phyloP scores from a whole-genome alignment of 2,113 vertebrate species.

The Pagrus major region DNA sequence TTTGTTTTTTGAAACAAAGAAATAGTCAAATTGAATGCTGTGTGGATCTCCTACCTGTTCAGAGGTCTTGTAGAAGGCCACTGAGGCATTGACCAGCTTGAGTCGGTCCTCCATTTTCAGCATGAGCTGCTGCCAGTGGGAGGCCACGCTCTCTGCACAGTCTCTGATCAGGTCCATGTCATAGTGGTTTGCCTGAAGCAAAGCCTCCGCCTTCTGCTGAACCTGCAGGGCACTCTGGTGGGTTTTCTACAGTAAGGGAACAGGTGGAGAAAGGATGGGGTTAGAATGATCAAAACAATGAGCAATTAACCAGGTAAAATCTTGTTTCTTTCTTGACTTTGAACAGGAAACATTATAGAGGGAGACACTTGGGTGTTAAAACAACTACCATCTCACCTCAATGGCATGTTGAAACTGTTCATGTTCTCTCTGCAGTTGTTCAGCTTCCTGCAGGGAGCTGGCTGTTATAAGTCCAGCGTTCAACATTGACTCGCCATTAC shows the following conservation, averaged over 20 bases:
- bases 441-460: conserved; percentile 97
- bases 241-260: conserved; percentile 88
- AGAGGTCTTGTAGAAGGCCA: conserved; percentile 99
- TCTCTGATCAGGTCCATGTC: conserved; percentile 99
- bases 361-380: background rate
- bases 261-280: background rate
- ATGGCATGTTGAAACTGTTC: conserved; percentile 99
- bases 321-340: background rate
- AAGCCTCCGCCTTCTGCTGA: conserved; percentile 97
- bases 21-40: background rate
- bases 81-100: conserved; percentile 98
- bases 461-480: conserved; percentile 98
- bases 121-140: conserved; percentile 99
- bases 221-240: conserved; percentile 99
- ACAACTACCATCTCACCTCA: conserved; percentile 85
- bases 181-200: conserved; percentile 98
- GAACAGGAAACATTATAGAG: background rate
- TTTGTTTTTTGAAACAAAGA: background rate
- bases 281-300: background rate
- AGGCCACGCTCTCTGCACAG: conserved; percentile 97
- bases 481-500: conserved; percentile 98
- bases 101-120: conserved; percentile 99
- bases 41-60: conserved; percentile 88
- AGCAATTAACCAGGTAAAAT: background rate
- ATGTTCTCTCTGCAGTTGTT: conserved; percentile 97